A percentile compares a stretch with the other conserved stretches of the same genome.
Conservation (phyloP, 2,113 vertebrate genomes). For the Tyto alba region DNA sequence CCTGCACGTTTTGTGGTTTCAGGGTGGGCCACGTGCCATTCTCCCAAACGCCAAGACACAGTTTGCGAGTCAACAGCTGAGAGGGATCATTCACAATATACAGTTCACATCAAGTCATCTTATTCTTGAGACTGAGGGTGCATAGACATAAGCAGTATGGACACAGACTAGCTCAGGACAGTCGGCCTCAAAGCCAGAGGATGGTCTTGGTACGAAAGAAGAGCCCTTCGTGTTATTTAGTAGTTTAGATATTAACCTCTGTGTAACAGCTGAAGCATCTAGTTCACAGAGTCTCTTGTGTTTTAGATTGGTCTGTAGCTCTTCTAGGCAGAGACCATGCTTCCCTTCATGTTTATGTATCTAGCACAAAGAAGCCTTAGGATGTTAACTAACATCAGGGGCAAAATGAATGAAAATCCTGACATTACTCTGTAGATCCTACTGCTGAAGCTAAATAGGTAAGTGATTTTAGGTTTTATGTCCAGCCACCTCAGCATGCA, state of each 20-base stretch:
- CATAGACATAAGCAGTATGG: background rate
- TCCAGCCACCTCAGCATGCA: background rate
- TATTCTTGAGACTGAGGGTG: background rate
- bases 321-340: background rate
- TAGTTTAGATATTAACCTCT: background rate
- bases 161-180: background rate
- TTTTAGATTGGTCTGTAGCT: background rate
- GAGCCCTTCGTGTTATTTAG: background rate
- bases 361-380: background rate
- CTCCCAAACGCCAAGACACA: background rate
- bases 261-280: background rate
- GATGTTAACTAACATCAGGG: background rate
- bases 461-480: background rate
- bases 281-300: background rate
- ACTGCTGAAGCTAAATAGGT: background rate
- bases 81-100: background rate
- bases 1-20: background rate
- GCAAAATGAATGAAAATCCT: background rate
- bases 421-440: background rate
- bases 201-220: background rate
- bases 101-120: background rate
- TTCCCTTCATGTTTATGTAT: background rate
- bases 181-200: background rate
- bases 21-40: fast-evolving
- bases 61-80: background rate